Percentiles rank a stretch among this genome's conserved stretches.
phyloP scores from a whole-genome alignment of 2,113 vertebrate genomes.

The Microcebus jonahi region DNA sequence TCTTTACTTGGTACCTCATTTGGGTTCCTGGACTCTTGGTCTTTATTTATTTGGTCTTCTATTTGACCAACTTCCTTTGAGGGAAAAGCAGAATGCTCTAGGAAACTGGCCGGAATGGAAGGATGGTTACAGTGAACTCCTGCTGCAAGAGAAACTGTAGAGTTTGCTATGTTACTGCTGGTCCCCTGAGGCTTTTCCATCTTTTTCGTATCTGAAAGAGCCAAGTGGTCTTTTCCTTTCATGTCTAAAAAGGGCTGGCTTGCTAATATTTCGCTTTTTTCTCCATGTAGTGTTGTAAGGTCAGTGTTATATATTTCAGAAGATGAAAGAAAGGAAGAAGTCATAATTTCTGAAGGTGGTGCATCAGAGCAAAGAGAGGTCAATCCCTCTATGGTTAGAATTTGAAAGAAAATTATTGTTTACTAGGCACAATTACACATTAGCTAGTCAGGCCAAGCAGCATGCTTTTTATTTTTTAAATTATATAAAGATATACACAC shows the following conservation, averaged over 20 bases:
- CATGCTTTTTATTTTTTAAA: conserved; percentile 76
- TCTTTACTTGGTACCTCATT: background rate
- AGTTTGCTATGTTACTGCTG: background rate
- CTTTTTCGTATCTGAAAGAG: conserved; percentile 63
- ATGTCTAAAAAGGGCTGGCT: conserved; percentile 39
- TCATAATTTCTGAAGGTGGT: conserved; percentile 65
- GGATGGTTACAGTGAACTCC: background rate
- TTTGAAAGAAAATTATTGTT: conserved; percentile 70
- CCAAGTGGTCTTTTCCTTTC: conserved; percentile 86
- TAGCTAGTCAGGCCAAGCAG: conserved; percentile 71
- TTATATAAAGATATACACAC: background rate
- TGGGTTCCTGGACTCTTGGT: conserved; percentile 43
- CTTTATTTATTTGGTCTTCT: conserved; percentile 41
- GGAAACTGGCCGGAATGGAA: conserved; percentile 45
- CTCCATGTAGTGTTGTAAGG: conserved; percentile 76
- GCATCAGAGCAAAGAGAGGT: conserved; percentile 57
- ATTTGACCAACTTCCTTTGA: conserved; percentile 17
- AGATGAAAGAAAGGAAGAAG: conserved; percentile 72
- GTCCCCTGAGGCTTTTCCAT: background rate
- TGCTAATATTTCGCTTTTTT: conserved; percentile 64
- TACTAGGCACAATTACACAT: conserved; percentile 64
- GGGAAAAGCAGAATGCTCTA: conserved; percentile 32
- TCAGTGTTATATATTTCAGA: conserved; percentile 69
- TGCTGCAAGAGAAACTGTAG: conserved; percentile 5
- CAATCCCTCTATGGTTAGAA: conserved; percentile 48